Base-by-base conservation (phyloP, 2,888 invertebrate genomes). In the Taphrorychus bicolor region DNA sequence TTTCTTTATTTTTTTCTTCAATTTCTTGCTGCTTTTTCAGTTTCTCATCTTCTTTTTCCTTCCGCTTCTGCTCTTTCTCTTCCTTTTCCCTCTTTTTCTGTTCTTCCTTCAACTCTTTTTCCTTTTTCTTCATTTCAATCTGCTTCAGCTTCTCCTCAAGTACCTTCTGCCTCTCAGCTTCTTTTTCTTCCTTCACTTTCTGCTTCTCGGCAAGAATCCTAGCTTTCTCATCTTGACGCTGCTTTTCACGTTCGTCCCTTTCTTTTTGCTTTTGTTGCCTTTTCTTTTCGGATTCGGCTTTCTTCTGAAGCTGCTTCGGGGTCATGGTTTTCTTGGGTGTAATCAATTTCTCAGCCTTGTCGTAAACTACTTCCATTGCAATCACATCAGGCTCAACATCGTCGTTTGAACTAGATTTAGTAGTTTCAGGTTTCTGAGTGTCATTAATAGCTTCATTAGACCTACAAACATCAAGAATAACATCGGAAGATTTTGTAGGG, bases 1-100 rank as follows among this genome's bases (percentile, higher is more conserved):
- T 91, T 74, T 89, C 88, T 58, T 84, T 84, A 73, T 88, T 87
- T 73, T 87, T 91, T 80, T 84, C 88, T 32, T 81, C 83, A 19
- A 82, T 81, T 71, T 85, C 85, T 71, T 84, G 84, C 66, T 84
- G 83, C 70, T 81, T 84, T 22, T 84, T 84, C 64, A 85, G 79
- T 72, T 83, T 90, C 73, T 88, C 87, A 83, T 83, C 73, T 88
- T 87, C 71, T 86, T 91, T 81, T 83, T 88, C 49, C 81, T 82
- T 32, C 81, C 82, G 71, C 85, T 85, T 70, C 83, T 83, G 62
- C 83, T 83, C 71, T 81, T 83, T 23, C 77, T 73, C 67, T 80
- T 79, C 19, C 74, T 74, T 68, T 79, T 76, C 72, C 81, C 88
- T 78, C 79, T 82, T 83, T 73, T 87, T 87, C 71, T 85, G 89